Conservation (phyloP, 2,797 vertebrate genomes). For the Arctocebus calabarensis region DNA sequence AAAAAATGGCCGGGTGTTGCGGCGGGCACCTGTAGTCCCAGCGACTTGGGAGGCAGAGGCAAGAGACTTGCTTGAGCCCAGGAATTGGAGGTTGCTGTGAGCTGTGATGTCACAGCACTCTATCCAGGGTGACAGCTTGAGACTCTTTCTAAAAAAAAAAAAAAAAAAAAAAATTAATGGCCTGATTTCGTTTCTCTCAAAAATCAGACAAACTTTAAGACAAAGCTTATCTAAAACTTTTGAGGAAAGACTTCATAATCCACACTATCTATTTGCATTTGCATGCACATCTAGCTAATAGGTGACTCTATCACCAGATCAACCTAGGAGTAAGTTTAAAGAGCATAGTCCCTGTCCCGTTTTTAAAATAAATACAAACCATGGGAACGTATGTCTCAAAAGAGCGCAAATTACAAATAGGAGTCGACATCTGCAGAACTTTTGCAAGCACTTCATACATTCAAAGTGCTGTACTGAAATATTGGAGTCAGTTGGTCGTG, state of each 20-base stretch:
- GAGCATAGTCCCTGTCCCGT: neutral
- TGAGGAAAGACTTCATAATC: neutral
- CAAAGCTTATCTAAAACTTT: neutral
- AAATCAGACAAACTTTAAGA: conserved; percentile 15
- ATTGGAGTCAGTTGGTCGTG: rapidly evolving
- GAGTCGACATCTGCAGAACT: neutral
- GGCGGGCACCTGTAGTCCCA: too few relatives aligned
- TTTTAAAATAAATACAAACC: neutral
- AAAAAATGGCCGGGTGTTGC: too few relatives aligned
- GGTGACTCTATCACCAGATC: neutral
- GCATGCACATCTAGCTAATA: neutral
- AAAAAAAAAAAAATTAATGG: neutral
- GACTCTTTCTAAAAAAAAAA: too few relatives aligned
- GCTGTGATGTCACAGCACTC: too few relatives aligned
- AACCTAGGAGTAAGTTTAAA: conserved; percentile 32
- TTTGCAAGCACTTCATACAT: neutral
- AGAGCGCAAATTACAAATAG: neutral
- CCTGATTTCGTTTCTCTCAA: neutral
- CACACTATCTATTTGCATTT: neutral
- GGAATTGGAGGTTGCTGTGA: too few relatives aligned
- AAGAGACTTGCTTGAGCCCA: too few relatives aligned
- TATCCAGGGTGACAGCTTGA: too few relatives aligned
- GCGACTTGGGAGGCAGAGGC: too few relatives aligned
- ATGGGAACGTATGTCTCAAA: neutral
- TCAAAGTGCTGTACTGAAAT: neutral